Percentiles rank a stretch among this genome's conserved stretches.
These are phyloP conservation scores for Ctenicera cuprea DNA, from an alignment of 2,888 invertebrate genomes.

Conservation along the genomic window DNA sequence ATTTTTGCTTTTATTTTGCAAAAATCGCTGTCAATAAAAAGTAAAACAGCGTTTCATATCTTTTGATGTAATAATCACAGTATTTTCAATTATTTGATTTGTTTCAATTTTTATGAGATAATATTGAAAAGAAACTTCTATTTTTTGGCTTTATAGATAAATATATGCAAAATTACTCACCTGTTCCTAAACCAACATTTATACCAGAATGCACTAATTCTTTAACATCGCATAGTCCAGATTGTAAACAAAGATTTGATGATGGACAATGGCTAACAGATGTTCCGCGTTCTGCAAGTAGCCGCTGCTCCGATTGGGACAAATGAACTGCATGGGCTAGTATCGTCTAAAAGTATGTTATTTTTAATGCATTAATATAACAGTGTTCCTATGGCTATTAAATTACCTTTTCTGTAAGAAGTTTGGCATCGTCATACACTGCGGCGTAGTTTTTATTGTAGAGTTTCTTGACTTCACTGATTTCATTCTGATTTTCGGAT, in stretches of 20 bases:
- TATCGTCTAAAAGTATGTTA: constrained; percentile 76
- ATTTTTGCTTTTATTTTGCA: too few relatives aligned
- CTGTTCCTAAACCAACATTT: constrained; percentile 90
- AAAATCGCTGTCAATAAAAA: too few relatives aligned
- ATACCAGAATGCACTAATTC: constrained; percentile 79
- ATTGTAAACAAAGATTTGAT: constrained; percentile 87
- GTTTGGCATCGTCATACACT: constrained; percentile 84
- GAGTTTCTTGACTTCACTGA: constrained; percentile 78
- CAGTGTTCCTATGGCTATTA: constrained; percentile 56
- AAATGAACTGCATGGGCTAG: constrained; percentile 91
- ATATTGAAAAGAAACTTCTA: too few relatives aligned
- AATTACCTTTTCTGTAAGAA: constrained; percentile 86
- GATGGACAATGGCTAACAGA: constrained; percentile 91
- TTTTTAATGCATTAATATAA: constrained; percentile 1
- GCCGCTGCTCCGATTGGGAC: constrained; percentile 79
- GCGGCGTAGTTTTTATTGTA: constrained; percentile 80
- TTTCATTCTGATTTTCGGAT: constrained; percentile 86
- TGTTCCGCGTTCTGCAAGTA: constrained; percentile 78
- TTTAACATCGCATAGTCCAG: constrained; percentile 87
- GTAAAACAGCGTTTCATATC: too few relatives aligned
- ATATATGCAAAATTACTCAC: constrained; percentile 71
- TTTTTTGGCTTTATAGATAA: too few relatives aligned
- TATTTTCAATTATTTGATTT: background rate
- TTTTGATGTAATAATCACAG: background rate
- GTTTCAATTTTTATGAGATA: too few relatives aligned